Base-by-base conservation (phyloP, 2,797 vertebrate genomes). In the Buceros bicornis region DNA sequence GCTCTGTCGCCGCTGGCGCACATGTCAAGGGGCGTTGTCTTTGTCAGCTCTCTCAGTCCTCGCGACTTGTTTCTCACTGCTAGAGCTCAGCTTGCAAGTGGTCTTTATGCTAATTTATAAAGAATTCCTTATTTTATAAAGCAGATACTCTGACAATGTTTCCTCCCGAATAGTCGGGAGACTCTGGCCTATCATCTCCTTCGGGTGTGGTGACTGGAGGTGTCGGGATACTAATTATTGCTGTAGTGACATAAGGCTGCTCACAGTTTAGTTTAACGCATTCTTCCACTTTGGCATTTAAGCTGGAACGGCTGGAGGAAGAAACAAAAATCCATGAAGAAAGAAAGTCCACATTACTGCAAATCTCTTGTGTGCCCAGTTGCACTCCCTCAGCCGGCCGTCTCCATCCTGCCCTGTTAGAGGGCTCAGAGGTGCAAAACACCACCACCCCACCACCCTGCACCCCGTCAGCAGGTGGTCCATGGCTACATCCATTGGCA, bases 131-230 rank as follows among this genome's bases (percentile, higher is more conserved):
- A 81, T 97, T 99, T 99, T 99, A 99, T 98, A 99, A 98, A 28
- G 99, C 99, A 10, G 99, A 99, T 91, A 99, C 99, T 97, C 99
- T 98, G 95, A 99, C 99, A 71, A 99, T 98, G 98, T 99, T 99
- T 97, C 98, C 97, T 97, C 98, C 99, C 10, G 98, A 98, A 92
- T 98, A 99, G 93, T 98, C 98, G 0, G 97, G 97, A 91, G 98
- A 98, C 80, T 98, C 97, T 81, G 98, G 97, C 97, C 98, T 98
- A 67, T 98, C 97, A 3, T 98, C 98, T 84, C 98, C 98, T 92
- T 99, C 98, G 0, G 98, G 98, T 5, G 98, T 98, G 95, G 98
- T 98, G 82, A 98, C 97, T 7, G 98, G 98, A 13, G 99, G 98
- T 12, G 98, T 98, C 4, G 98, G 98, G 98, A 98, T 98, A 97